These are phyloP conservation scores for Ptychoptera contaminata DNA, from an alignment of 2,888 invertebrate species.

Conservation along the genomic window DNA sequence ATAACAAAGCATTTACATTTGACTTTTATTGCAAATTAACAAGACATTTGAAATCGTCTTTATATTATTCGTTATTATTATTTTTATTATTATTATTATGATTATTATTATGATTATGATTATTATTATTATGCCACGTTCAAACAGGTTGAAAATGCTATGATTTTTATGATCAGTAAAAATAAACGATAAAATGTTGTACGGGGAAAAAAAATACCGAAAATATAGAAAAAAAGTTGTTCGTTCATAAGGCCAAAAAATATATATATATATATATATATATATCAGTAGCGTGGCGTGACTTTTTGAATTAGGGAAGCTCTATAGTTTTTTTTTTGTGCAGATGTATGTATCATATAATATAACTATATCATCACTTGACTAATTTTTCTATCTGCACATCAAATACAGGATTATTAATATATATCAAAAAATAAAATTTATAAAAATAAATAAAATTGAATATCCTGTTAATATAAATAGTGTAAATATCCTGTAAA, in stretches of 20 bases:
- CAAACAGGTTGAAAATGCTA: neutral
- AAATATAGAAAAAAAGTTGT: neutral
- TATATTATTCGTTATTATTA: conserved; percentile 11
- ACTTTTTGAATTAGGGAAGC: no score
- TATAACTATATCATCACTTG: no score
- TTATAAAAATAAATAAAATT: no score
- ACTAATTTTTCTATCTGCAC: no score
- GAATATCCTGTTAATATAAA: no score
- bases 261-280: no score
- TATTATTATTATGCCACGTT: conserved; percentile 3
- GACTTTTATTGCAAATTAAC: conserved; percentile 13
- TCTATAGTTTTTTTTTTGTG: no score
- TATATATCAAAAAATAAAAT: no score
- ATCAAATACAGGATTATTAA: no score
- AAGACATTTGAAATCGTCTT: conserved; percentile 14
- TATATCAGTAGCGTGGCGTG: no score
- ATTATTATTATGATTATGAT: conserved; percentile 7
- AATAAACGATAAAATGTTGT: neutral
- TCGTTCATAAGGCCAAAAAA: neutral
- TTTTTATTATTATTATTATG: conserved; percentile 12
- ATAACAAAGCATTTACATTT: neutral
- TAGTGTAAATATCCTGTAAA: no score
- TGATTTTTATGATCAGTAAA: neutral
- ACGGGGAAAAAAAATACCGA: neutral
- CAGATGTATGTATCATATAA: no score